Evolutionary conservation across 1,140 invertebrate species (phyloP).

Genomic region (Drosophila melanica): DNA sequence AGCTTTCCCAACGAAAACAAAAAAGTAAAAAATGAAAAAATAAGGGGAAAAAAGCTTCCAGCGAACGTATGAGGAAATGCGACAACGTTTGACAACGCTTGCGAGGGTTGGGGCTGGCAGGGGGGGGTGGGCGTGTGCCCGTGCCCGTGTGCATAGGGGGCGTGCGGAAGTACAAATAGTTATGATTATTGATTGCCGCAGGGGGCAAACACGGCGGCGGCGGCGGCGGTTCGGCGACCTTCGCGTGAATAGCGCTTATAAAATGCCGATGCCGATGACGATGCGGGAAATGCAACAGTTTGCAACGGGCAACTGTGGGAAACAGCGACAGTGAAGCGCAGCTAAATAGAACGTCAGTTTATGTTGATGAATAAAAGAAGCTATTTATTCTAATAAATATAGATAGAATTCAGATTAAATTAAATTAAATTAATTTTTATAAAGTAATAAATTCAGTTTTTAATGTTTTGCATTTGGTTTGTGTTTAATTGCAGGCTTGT

Average conservation of each 20-base stretch:
- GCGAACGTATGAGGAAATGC: constrained; percentile 57
- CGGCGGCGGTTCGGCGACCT: constrained; percentile 68
- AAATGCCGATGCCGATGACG: constrained; percentile 12
- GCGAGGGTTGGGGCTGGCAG: not conserved
- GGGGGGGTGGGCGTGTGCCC: no score
- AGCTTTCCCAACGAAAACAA: constrained; percentile 12
- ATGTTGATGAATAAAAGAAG: no score
- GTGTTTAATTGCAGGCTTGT: constrained; percentile 64
- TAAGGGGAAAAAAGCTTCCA: constrained; percentile 49
- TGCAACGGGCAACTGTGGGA: not conserved
- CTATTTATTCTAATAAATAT: not conserved
- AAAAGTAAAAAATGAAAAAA: no score
- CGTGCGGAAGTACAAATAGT: constrained; percentile 70
- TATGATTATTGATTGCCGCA: constrained; percentile 70
- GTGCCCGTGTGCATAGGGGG: constrained; percentile 26
- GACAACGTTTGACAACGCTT: constrained; percentile 32
- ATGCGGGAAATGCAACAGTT: constrained; percentile 30
- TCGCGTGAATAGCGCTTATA: constrained; percentile 58
- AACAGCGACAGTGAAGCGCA: no score
- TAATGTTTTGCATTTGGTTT: no score
- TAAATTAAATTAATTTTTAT: no score
- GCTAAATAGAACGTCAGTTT: not conserved
- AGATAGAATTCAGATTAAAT: no score
- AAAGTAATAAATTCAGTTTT: no score
- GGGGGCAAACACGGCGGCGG: not conserved